Base-by-base conservation (phyloP, 2,797 vertebrate genomes). In the Hirundo rustica region DNA sequence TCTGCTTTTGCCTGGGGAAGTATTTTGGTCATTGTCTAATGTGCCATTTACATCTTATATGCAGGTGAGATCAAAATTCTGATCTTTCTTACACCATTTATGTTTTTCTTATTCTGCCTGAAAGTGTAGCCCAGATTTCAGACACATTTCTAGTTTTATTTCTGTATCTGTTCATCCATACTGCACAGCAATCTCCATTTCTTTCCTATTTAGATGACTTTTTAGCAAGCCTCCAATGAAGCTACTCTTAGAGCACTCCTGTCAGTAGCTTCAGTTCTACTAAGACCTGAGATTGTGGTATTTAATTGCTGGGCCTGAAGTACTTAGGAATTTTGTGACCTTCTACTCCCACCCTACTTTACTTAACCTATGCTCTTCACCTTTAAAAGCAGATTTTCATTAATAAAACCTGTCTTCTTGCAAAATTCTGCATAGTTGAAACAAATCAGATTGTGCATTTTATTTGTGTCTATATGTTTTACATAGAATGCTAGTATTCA, bases 401-500 rank as follows among this genome's bases (percentile, higher is more conserved):
- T 27, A 74, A 12, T 11, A 42, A 68, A 45, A 30, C 17, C 22
- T 70, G 5, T 6, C 26, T 84, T 76, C 58, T 67, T 73, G 22
- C 3, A 54, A 60, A 64, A 30, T 17, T 70, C 21, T 51, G 6
- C 14, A 32, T 23, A 45, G 57, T 10, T 38, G 2, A 61, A 68
- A 32, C 15, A 74, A 81, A 9, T 14, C 42, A 51, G 11, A 23
- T 23, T 7, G 3, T 50, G 3, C 21, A 11, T 60, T 81, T 85
- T 58, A 50, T 51, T 62, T 62, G 8, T 47, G 0, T 25, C 3
- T 42, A 1, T 44, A 2, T 10, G 2, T 57, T 48, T 58, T 50
- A 27, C 14, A 9, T 36, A 16, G 23, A 47, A 60, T 72, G 19
- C 4, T 19, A 38, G 5, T 0, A 8, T 55, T 67, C 1, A 1